Evolutionary conservation across 2,113 vertebrate genomes (phyloP), one percentile per base, ranked within the genome.

Genomic region (Cololabis saira): DNA sequence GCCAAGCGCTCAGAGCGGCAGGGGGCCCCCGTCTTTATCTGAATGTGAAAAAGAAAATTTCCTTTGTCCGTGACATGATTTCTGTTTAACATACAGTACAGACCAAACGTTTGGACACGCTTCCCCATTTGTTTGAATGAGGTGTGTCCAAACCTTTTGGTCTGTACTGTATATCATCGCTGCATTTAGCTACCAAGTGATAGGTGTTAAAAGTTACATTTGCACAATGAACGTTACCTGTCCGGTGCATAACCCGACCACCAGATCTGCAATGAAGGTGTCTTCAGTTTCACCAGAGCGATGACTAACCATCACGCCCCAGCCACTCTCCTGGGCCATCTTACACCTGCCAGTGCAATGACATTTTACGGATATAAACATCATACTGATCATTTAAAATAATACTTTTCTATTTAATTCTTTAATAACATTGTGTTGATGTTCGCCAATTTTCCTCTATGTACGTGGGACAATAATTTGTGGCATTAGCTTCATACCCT

Each of bases 271-370:
- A 12, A 98, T 99, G 88, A 99, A 99, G 65, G 97, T 96, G 19
- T 99, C 97, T 67, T 99, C 97, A 0, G 97, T 99, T 85, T 99
- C 97, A 41, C 97, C 97, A 0, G 97, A 98, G 55, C 96, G 96
- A 74, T 99, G 97, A 21, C 96, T 97, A 65, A 98, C 97, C 96
- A 98, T 98, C 85, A 99, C 97, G 0, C 97, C 97, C 96, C 97
- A 99, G 24, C 96, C 95, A 0, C 83, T 99, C 83, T 95, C 92
- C 90, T 98, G 97, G 30, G 97, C 96, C 80, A 98, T 93, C 81
- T 97, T 97, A 90, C 97, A 99, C 63, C 97, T 99, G 65, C 3
- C 42, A 61, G 24, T 48, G 33, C 42, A 24, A 24, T 0, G 1
- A 60, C 2, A 58, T 24, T 51, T 47, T 18, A 13, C 18, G 51